Evolutionary conservation across 2,113 vertebrate species (phyloP), one percentile per base, ranked within the genome.

Genomic region (Penelope pileata): DNA sequence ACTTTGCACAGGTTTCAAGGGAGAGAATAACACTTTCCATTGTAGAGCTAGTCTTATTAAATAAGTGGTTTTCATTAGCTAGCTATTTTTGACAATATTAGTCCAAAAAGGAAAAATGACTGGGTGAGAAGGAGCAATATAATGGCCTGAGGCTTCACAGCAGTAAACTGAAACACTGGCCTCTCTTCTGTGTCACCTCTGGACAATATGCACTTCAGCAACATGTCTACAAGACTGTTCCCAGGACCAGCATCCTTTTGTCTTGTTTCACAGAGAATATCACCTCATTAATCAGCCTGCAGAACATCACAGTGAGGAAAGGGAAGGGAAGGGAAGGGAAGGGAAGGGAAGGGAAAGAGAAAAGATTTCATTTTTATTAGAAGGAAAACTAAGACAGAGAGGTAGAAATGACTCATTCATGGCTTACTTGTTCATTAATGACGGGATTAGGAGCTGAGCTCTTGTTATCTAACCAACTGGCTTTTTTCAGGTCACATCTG

Each of bases 391-490:
- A 70, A 86, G 47, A 72, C 79, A 91, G 79, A 90, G 88, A 97
- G 76, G 93, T 96, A 85, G 83, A 95, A 86, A 36, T 86, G 72
- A 93, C 76, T 95, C 73, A 81, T 74, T 93, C 10, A 2, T 59
- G 48, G 90, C 18, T 90, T 48, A 50, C 51, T 82, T 53, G 26
- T 67, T 88, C 43, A n/a, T 96, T 94, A 93, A 77, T 75, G 83
- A 63, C 23, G 56, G 68, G 68, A 95, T 96, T 94, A 90, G 83
- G 80, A 84, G 34, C 76, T 91, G 60, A 88, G 47, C 40, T 90
- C 79, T 96, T 91, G 75, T 67, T 86, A 75, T 90, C 88, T 91
- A 79, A 58, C 73, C 83, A 88, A 38, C 76, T 95, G 95, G 83
- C 13, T 90, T 72, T 47, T 70, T 86, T 83, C 83, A 91, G 81